Evolutionary conservation across 2,797 vertebrate genomes (phyloP).

Genomic region (Salmo trutta): DNA sequence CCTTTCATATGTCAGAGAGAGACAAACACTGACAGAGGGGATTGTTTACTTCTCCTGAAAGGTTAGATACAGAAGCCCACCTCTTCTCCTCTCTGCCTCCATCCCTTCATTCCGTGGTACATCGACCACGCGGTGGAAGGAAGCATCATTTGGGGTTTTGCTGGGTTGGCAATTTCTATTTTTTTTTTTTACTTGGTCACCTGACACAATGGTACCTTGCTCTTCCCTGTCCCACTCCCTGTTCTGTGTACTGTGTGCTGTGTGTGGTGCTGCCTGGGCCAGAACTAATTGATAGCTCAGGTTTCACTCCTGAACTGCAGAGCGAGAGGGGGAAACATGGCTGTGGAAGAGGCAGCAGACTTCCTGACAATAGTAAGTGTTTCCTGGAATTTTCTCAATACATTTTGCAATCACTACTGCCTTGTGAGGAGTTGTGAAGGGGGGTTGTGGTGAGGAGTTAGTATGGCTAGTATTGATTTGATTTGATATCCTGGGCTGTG

Average conservation of each 20-base stretch:
- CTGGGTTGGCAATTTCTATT: slow-evolving; percentile 19
- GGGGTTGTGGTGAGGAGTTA: neutral
- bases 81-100: slow-evolving; percentile 28
- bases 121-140: slow-evolving; percentile 35
- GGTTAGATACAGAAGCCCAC: slow-evolving; percentile 23
- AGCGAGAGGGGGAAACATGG: slow-evolving; percentile 54
- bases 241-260: neutral
- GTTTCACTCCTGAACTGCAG: slow-evolving; percentile 52
- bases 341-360: slow-evolving; percentile 67
- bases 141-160: slow-evolving; percentile 34
- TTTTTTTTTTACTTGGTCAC: slow-evolving; percentile 24
- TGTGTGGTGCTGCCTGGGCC: neutral
- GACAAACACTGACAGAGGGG: slow-evolving; percentile 32
- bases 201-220: slow-evolving; percentile 48
- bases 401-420: neutral
- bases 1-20: slow-evolving; percentile 51
- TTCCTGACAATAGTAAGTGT: slow-evolving; percentile 64
- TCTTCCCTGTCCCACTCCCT: slow-evolving; percentile 26
- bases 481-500: neutral
- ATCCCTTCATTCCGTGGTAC: slow-evolving; percentile 19
- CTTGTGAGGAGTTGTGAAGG: slow-evolving; percentile 6
- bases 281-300: slow-evolving; percentile 48
- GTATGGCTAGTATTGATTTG: neutral
- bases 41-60: slow-evolving; percentile 61
- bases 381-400: neutral